A percentile compares a stretch with the other conserved stretches of the same genome.
Conservation (phyloP, 2,113 vertebrate species). For the Ammospiza caudacuta region DNA sequence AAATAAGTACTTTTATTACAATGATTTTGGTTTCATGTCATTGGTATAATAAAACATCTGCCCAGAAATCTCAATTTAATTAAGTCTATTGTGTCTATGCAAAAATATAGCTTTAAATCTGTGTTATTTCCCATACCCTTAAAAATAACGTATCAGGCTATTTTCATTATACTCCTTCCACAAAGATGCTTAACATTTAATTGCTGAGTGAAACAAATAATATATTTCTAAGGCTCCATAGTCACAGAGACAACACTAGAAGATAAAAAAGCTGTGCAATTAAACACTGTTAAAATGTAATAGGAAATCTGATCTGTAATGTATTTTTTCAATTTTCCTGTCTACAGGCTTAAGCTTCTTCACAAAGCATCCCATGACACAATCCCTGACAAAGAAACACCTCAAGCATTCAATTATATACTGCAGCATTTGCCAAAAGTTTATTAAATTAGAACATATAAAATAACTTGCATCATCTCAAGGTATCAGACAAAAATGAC, state of each 20-base stretch:
- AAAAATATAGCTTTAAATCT: conserved; percentile 10
- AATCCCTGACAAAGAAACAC: not conserved
- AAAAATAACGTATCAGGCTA: not conserved
- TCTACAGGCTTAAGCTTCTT: not conserved
- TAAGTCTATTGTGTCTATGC: not conserved
- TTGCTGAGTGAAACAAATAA: not conserved
- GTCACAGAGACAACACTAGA: not conserved
- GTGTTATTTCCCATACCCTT: not conserved
- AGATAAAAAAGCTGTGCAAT: not conserved
- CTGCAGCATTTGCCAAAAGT: not conserved
- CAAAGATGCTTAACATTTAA: not conserved
- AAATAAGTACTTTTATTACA: not conserved
- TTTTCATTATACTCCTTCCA: not conserved
- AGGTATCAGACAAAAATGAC: not conserved
- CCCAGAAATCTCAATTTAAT: conserved; percentile 32
- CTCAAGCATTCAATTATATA: not conserved
- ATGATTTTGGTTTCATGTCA: not conserved
- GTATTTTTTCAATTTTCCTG: not conserved
- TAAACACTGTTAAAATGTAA: not conserved
- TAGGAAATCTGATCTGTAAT: not conserved
- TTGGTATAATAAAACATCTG: conserved; percentile 8
- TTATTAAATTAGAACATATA: not conserved
- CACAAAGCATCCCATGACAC: not conserved
- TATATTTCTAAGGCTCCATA: not conserved
- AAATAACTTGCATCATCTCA: not conserved